Base-by-base conservation (phyloP, 1,140 invertebrate genomes). In the Homalodisca vitripennis region DNA sequence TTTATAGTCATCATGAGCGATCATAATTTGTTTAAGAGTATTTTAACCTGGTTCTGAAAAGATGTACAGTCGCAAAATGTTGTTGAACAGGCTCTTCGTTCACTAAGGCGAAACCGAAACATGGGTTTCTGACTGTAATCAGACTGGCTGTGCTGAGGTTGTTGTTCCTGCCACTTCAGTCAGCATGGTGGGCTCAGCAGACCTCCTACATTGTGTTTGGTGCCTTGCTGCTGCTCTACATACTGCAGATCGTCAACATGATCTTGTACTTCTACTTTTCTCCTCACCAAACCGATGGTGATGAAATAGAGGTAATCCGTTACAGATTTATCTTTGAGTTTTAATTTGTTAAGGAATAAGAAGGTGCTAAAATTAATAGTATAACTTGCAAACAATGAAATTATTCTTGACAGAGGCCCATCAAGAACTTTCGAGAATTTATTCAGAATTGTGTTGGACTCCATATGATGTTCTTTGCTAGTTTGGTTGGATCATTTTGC, bases 21-120 rank as follows among this genome's bases (percentile, higher is more conserved):
- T n/a, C n/a, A n/a, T n/a, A n/a, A n/a, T n/a, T n/a, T n/a, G n/a
- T n/a, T n/a, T n/a, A n/a, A n/a, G n/a, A n/a, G n/a, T n/a, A n/a
- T n/a, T n/a, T n/a, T n/a, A n/a, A n/a, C n/a, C n/a, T n/a, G n/a
- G n/a, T n/a, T n/a, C n/a, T n/a, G n/a, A n/a, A n/a, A n/a, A n/a
- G n/a, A n/a, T n/a, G n/a, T n/a, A n/a, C n/a, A n/a, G n/a, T n/a
- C n/a, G n/a, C n/a, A n/a, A 41, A 41, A 41, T 60, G 2, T 60
- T 29, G 3, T 71, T 72, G 72, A 77, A 24, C 77, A 95, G 93
- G 94, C 53, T 96, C 94, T 24, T 94, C 93, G 57, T 97, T 97
- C 81, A 89, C 94, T 3, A 98, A 97, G 84, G 90, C 92, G 10
- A 97, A 97, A 78, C 93, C 94, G 1, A 93, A 95, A 74, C 90